Evolutionary conservation across 64 coral and sea anemone genomes (phyloP).

Genomic region (Montipora cactus): DNA sequence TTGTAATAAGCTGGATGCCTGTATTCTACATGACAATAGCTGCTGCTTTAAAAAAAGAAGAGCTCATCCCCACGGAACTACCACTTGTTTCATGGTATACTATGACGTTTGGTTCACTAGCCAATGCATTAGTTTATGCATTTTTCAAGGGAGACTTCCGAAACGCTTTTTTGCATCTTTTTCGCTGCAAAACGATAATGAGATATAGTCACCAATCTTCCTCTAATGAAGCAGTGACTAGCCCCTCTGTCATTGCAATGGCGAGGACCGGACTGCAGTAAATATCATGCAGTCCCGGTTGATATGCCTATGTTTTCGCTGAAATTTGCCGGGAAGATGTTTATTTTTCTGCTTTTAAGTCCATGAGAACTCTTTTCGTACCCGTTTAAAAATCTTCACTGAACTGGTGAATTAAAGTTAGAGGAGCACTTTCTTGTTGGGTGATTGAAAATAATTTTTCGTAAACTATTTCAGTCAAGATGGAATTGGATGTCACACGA

Average conservation of each 20-base stretch:
- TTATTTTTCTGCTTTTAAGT: too few species aligned
- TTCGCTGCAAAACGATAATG: background rate
- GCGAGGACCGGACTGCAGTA: background rate
- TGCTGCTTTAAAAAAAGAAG: slow-evolving; percentile 12
- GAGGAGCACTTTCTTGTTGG: too few species aligned
- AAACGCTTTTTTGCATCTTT: slow-evolving; percentile 46
- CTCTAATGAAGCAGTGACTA: background rate
- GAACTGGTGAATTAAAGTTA: too few species aligned
- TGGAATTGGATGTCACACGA: too few species aligned
- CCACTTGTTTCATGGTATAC: slow-evolving; percentile 63
- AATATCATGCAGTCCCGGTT: too few species aligned
- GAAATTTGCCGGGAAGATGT: too few species aligned
- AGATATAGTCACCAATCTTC: background rate
- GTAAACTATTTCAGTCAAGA: too few species aligned
- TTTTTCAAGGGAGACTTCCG: slow-evolving; percentile 75
- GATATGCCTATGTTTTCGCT: too few species aligned
- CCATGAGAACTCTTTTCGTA: too few species aligned
- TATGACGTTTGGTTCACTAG: slow-evolving; percentile 44
- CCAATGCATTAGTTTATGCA: slow-evolving; percentile 63
- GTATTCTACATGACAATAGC: slow-evolving; percentile 72
- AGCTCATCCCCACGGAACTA: slow-evolving; percentile 21
- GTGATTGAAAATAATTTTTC: too few species aligned
- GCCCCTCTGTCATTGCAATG: background rate
- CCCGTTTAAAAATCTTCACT: too few species aligned
- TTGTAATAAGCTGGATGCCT: slow-evolving; percentile 71